Percentiles rank a stretch among this genome's conserved stretches.
Evolutionary conservation across 2,888 invertebrate genomes (phyloP).

Genomic region (Opisthograptis luteolata): DNA sequence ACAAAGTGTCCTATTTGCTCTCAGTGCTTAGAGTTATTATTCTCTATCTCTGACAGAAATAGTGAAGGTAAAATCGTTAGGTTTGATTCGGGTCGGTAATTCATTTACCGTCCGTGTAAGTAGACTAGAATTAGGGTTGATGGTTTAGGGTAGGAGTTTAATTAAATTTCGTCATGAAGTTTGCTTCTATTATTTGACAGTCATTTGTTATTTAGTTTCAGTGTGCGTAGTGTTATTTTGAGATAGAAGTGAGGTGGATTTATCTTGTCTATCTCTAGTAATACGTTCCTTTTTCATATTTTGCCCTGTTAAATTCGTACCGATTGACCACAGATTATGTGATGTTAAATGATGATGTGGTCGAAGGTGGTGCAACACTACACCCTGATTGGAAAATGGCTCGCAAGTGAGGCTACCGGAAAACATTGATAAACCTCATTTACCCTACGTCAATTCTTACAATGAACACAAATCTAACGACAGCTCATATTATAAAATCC

Average conservation of each 20-base stretch:
- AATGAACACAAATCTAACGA: no score
- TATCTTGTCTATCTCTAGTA: not conserved
- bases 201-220: slow-evolving; percentile 17
- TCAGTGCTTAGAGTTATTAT: not conserved
- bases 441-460: no score
- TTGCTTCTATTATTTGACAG: slow-evolving; percentile 20
- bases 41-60: slow-evolving; percentile 21
- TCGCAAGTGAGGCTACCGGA: no score
- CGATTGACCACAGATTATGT: no score
- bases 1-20: not conserved
- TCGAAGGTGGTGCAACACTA: no score
- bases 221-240: slow-evolving; percentile 3
- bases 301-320: no score
- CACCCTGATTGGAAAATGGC: no score
- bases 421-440: no score
- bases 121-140: slow-evolving; percentile 27
- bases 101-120: slow-evolving; percentile 9
- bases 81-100: slow-evolving; percentile 25
- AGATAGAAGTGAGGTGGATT: not conserved
- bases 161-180: slow-evolving; percentile 24
- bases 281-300: no score
- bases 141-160: slow-evolving; percentile 23
- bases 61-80: slow-evolving; percentile 29
- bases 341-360: no score
- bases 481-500: no score